Conservation (phyloP, 2,113 vertebrate species). For the Hiodon tergisus region DNA sequence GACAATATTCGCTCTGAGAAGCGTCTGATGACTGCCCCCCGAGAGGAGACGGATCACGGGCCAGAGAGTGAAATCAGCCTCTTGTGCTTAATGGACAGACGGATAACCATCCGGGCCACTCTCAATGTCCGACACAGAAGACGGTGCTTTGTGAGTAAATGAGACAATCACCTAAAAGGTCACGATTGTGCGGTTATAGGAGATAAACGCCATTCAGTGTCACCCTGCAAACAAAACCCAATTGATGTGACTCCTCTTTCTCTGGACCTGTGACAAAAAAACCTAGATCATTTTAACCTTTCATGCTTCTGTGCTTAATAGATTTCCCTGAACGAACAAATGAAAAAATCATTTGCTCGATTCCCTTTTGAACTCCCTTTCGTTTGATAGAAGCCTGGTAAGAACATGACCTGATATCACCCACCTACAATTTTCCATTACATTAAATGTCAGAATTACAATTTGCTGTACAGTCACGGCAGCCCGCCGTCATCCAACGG, state of each 20-base stretch:
- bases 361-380: neutral
- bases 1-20: neutral
- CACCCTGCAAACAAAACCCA: neutral
- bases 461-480: too few relatives aligned
- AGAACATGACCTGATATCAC: neutral
- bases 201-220: neutral
- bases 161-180: neutral
- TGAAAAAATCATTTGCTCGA: too few relatives aligned
- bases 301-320: neutral
- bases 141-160: constrained; percentile 4
- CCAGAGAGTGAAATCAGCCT: neutral
- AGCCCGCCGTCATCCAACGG: too few relatives aligned
- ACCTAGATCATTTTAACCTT: neutral
- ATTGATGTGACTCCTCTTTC: neutral
- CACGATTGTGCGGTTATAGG: neutral
- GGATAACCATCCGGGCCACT: neutral
- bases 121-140: neutral
- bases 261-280: neutral
- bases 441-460: too few relatives aligned
- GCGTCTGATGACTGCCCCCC: neutral
- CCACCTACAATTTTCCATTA: neutral
- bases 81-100: constrained; percentile 7
- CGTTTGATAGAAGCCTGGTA: neutral
- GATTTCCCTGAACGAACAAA: neutral
- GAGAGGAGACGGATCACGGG: neutral